Evolutionary conservation across 1,140 invertebrate species (phyloP).

Genomic region (Leptinotarsa undecemlineata): DNA sequence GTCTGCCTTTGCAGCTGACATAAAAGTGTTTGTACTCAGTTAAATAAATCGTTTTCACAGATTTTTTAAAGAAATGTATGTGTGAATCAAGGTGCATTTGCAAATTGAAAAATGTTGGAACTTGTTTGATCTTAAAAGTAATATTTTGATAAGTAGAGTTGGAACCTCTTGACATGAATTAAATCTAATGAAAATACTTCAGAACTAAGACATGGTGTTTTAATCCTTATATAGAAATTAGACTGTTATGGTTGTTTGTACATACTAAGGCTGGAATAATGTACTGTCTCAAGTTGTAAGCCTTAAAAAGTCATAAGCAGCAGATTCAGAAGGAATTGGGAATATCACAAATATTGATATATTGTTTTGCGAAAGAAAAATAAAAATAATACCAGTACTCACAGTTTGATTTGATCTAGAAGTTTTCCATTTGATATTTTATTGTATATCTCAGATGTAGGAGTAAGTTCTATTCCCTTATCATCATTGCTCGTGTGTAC

Average conservation of each 20-base stretch:
- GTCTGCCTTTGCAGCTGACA: too few species aligned
- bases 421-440: slow-evolving; percentile 58
- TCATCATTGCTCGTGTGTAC: slow-evolving; percentile 59
- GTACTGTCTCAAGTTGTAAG: too few species aligned
- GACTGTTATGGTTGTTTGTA: neutral
- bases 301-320: neutral
- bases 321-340: neutral
- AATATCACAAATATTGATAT: slow-evolving; percentile 7
- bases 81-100: too few species aligned
- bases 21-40: too few species aligned
- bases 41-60: too few species aligned
- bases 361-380: slow-evolving; percentile 27
- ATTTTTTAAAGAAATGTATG: too few species aligned
- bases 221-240: slow-evolving; percentile 12
- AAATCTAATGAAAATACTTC: too few species aligned
- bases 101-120: too few species aligned
- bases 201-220: neutral
- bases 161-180: too few species aligned
- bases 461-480: slow-evolving; percentile 57
- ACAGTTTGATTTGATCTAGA: slow-evolving; percentile 59
- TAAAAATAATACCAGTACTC: slow-evolving; percentile 51
- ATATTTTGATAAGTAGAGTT: too few species aligned
- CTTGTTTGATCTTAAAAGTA: too few species aligned
- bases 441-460: slow-evolving; percentile 59
- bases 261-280: too few species aligned